A percentile compares a stretch with the other conserved stretches of the same genome.
These are phyloP conservation scores for Hephaestus fuliginosus DNA, from an alignment of 2,797 vertebrate genomes.

Conservation along the genomic window DNA sequence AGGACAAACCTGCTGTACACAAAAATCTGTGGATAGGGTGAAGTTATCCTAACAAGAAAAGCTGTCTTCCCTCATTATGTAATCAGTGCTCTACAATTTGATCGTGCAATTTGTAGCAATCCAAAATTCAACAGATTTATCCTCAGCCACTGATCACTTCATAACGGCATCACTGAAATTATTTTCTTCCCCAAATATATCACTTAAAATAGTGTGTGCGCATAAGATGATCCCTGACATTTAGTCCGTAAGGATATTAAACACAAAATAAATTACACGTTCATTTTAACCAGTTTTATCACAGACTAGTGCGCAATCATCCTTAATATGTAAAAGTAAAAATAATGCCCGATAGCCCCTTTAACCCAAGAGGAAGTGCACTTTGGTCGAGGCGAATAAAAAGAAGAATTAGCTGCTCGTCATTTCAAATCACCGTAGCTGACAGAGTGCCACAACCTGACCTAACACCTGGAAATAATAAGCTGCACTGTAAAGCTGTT, in stretches of 20 bases:
- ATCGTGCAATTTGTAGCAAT: not conserved
- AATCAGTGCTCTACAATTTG: conserved; percentile 29
- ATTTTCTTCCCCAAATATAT: conserved; percentile 6
- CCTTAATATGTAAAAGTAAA: conserved; percentile 52
- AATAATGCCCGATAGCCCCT: conserved; percentile 70
- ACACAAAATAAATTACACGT: conserved; percentile 30
- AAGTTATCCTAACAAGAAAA: conserved; percentile 30
- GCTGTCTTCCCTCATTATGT: conserved; percentile 34
- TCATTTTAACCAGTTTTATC: conserved; percentile 24
- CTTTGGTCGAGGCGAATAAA: conserved; percentile 75
- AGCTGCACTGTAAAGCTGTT: conserved; percentile 50
- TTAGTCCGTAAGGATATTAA: conserved; percentile 25
- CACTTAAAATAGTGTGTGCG: conserved; percentile 8
- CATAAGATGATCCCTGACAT: conserved; percentile 32
- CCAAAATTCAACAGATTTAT: conserved; percentile 23
- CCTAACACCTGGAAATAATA: conserved; percentile 41
- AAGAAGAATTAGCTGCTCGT: conserved; percentile 69
- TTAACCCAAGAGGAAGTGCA: conserved; percentile 78
- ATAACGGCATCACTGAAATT: conserved; percentile 10
- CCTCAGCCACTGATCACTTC: conserved; percentile 19
- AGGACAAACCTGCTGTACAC: conserved; percentile 31
- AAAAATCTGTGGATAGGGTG: conserved; percentile 15
- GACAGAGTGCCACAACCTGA: conserved; percentile 42
- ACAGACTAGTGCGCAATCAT: conserved; percentile 28
- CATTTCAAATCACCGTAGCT: conserved; percentile 52